Conservation (phyloP, 2,888 invertebrate species). For the Lasioglossum oenotherae region DNA sequence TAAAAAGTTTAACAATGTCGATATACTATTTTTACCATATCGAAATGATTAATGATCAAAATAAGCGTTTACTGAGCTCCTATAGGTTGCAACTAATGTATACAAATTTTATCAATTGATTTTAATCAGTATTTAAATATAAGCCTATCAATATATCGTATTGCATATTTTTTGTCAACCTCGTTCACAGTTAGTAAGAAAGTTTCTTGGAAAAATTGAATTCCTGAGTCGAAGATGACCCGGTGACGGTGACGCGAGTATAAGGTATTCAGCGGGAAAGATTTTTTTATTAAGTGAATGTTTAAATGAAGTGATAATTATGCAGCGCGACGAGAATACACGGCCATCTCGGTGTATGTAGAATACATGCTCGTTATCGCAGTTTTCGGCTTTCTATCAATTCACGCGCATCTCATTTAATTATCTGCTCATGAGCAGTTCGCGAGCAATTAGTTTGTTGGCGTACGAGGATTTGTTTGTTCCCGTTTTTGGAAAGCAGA, state of each 20-base stretch:
- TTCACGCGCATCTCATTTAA: slow-evolving; percentile 33
- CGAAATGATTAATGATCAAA: no score
- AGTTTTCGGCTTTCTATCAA: slow-evolving; percentile 26
- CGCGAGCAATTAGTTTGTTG: not conserved
- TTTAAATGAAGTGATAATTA: slow-evolving; percentile 30
- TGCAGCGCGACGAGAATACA: slow-evolving; percentile 16
- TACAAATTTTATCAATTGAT: no score
- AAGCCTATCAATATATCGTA: no score
- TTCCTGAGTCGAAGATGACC: not conserved
- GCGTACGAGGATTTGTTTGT: not conserved
- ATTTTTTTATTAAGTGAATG: not conserved
- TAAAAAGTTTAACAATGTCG: no score
- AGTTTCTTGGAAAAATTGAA: not conserved
- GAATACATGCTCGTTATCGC: slow-evolving; percentile 18
- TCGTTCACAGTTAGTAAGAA: not conserved
- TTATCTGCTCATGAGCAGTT: slow-evolving; percentile 42
- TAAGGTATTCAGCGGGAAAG: not conserved
- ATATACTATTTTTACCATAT: no score
- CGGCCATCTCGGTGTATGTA: not conserved
- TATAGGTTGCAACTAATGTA: no score
- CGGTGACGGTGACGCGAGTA: not conserved
- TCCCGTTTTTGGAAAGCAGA: not conserved
- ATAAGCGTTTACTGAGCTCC: no score
- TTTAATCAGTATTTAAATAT: not conserved
- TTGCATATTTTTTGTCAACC: no score